A percentile compares a stretch with the other conserved stretches of the same genome.
Evolutionary conservation across 2,888 invertebrate genomes (phyloP).

Genomic region (Sarcophaga variegata): DNA sequence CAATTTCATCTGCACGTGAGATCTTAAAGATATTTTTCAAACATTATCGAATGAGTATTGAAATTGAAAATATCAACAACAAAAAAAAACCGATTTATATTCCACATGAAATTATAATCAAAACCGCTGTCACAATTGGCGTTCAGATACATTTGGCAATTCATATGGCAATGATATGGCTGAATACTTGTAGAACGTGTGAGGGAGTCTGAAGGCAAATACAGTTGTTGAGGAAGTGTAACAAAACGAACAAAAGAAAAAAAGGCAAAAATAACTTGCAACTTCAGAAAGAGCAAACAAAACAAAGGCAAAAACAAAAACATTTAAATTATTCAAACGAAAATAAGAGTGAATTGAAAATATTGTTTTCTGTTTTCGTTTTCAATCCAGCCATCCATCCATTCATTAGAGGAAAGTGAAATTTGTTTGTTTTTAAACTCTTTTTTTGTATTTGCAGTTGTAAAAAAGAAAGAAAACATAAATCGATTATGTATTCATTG

Average conservation of each 20-base stretch:
- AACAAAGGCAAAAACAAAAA: not conserved
- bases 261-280: conserved; percentile 32
- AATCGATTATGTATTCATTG: conserved; percentile 43
- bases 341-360: conserved; percentile 28
- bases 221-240: conserved; percentile 2
- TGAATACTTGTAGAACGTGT: not conserved
- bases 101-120: conserved; percentile 40
- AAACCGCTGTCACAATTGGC: conserved; percentile 36
- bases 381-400: not conserved
- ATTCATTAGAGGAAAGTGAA: conserved; percentile 52
- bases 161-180: not conserved
- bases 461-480: not conserved
- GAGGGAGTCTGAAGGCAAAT: not conserved
- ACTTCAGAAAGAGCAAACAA: conserved; percentile 26
- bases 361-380: conserved; percentile 1
- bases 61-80: not conserved
- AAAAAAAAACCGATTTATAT: conserved; percentile 18
- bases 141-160: not conserved
- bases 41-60: no score
- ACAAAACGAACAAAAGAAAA: conserved; percentile 25
- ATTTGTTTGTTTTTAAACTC: conserved; percentile 9
- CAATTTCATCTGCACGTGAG: conserved; percentile 58
- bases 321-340: conserved; percentile 33
- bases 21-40: conserved; percentile 7
- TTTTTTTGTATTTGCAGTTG: conserved; percentile 2